A percentile compares a stretch with the other conserved stretches of the same genome.
These are phyloP conservation scores for Suncus etruscus DNA, from an alignment of 2,113 vertebrate species.

Conservation along the genomic window DNA sequence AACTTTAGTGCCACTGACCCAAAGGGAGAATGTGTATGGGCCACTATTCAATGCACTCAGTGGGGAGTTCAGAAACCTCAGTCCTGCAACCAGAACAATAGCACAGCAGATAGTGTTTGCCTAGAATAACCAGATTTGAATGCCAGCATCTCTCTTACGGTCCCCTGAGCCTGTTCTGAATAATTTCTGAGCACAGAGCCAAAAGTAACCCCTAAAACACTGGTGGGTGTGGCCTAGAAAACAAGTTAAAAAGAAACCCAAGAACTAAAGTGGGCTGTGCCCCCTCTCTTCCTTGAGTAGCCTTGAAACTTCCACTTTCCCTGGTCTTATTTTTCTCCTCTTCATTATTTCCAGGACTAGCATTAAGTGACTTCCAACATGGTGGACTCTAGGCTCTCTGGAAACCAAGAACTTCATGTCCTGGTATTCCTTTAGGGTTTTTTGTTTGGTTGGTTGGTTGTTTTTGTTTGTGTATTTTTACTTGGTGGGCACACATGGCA, in stretches of 20 bases:
- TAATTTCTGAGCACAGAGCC: too few relatives aligned
- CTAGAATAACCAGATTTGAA: too few relatives aligned
- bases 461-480: too few relatives aligned
- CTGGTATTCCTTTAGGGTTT: not conserved
- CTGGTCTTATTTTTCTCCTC: not conserved
- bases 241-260: not conserved
- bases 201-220: too few relatives aligned
- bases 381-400: not conserved
- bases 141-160: too few relatives aligned
- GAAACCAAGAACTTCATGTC: conserved; percentile 1
- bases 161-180: too few relatives aligned
- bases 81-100: too few relatives aligned
- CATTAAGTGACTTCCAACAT: not conserved
- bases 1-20: not conserved
- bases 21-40: not conserved
- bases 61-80: conserved; percentile 22
- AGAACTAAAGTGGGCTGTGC: not conserved
- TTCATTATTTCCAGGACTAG: not conserved
- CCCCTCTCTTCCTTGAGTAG: conserved; percentile 25
- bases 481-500: too few relatives aligned
- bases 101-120: too few relatives aligned
- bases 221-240: too few relatives aligned
- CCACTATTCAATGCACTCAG: not conserved
- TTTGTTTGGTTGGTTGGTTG: too few relatives aligned
- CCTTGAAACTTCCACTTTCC: not conserved